Evolutionary conservation across 2,888 invertebrate genomes (phyloP).

Genomic region (Microctonus hyperodae): DNA sequence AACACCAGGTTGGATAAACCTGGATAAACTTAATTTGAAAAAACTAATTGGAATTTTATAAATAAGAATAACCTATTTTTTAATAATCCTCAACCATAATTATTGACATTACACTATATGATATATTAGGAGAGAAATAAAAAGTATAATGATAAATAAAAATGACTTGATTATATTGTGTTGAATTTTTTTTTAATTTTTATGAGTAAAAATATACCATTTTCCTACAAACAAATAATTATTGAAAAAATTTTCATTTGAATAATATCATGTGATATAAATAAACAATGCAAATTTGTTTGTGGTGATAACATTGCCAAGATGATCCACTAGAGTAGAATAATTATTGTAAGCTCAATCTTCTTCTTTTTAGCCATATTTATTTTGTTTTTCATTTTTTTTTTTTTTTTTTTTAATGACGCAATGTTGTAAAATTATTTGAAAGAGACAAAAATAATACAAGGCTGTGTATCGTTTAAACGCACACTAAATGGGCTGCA

Average conservation of each 20-base stretch:
- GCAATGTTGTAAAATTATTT: not conserved
- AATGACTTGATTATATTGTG: slow-evolving; percentile 1
- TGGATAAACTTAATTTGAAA: too few species aligned
- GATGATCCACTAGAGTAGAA: not conserved
- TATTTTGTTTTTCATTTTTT: not conserved
- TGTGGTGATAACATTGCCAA: not conserved
- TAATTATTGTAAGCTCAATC: slow-evolving; percentile 3
- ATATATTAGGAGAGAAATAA: not conserved
- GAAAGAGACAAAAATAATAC: not conserved
- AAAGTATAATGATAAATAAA: not conserved
- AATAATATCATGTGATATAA: slow-evolving; percentile 1
- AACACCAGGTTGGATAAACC: too few species aligned
- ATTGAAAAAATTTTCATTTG: not conserved
- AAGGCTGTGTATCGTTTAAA: not conserved
- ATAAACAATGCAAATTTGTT: slow-evolving; percentile 2
- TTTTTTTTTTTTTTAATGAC: slow-evolving; percentile 1
- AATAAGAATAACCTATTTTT: too few species aligned
- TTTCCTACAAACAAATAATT: slow-evolving; percentile 5
- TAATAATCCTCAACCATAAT: not conserved
- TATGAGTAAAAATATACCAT: slow-evolving; percentile 12
- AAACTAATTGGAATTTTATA: too few species aligned
- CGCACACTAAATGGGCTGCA: not conserved
- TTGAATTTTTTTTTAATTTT: slow-evolving; percentile 15
- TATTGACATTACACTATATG: not conserved
- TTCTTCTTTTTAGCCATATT: not conserved